Percentiles rank a stretch among this genome's conserved stretches.
Evolutionary conservation across 1,140 invertebrate genomes (phyloP).

Genomic region (Linepithema humile): DNA sequence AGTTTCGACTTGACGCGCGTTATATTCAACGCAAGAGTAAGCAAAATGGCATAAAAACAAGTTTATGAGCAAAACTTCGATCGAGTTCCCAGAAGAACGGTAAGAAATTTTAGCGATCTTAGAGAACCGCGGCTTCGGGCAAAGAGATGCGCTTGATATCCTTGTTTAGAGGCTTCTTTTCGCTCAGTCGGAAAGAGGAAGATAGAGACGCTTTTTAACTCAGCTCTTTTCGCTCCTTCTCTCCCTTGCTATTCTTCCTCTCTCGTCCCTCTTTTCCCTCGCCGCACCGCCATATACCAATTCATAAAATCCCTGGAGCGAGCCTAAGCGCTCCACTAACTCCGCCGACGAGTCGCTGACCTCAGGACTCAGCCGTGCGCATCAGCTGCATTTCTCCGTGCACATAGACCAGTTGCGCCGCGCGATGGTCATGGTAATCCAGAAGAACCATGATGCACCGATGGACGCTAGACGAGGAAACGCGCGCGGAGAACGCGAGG

Average conservation of each 20-base stretch:
- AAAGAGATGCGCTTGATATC: constrained; percentile 1
- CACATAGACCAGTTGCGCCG: constrained; percentile 73
- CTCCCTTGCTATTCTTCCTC: not conserved
- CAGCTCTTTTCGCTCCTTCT: not conserved
- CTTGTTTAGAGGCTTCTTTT: constrained; percentile 7
- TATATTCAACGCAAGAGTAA: constrained; percentile 8
- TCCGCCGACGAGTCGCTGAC: constrained; percentile 82
- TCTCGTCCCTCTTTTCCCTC: not conserved
- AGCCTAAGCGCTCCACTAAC: constrained; percentile 83
- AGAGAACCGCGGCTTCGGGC: not conserved
- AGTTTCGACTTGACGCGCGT: not conserved
- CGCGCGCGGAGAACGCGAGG: constrained; percentile 6
- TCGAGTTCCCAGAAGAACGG: constrained; percentile 1
- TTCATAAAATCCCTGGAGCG: constrained; percentile 80
- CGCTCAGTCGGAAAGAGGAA: not conserved
- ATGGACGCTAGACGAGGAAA: constrained; percentile 47
- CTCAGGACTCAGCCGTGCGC: constrained; percentile 83
- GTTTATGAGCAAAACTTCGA: not conserved
- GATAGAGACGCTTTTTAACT: not conserved
- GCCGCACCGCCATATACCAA: constrained; percentile 75
- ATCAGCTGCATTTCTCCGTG: constrained; percentile 79
- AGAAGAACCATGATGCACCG: constrained; percentile 70
- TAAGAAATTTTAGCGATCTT: constrained; percentile 7
- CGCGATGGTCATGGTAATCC: constrained; percentile 81
- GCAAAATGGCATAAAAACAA: not conserved